These are phyloP conservation scores for Seladonia tumulorum DNA, from an alignment of 2,888 invertebrate genomes.

Conservation along the genomic window DNA sequence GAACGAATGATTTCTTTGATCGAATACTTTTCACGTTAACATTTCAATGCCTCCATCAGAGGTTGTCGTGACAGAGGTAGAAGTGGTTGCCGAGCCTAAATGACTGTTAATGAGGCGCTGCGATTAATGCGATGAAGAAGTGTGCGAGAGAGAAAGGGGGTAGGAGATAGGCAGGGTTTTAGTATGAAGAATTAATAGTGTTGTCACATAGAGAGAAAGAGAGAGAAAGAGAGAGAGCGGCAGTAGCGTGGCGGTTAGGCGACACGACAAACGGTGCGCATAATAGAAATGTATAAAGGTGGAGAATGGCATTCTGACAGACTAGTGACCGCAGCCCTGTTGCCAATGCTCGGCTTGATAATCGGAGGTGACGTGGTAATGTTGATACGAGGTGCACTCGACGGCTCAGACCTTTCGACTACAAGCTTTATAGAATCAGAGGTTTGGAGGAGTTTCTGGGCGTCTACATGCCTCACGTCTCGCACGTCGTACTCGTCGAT, in stretches of 20 bases:
- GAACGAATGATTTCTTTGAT: background rate
- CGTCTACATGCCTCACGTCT: conserved; percentile 95
- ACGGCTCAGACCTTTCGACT: conserved; percentile 89
- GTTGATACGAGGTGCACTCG: conserved; percentile 74
- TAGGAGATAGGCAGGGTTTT: background rate
- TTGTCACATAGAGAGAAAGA: conserved; percentile 12
- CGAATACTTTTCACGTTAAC: background rate
- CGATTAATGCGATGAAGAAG: conserved; percentile 33
- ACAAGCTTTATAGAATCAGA: conserved; percentile 92
- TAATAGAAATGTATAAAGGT: conserved; percentile 51
- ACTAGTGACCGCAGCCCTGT: conserved; percentile 78
- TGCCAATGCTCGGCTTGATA: conserved; percentile 75
- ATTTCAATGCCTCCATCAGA: background rate
- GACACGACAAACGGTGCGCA: conserved; percentile 45
- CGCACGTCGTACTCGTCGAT: conserved; percentile 95
- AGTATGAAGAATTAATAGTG: conserved; percentile 31
- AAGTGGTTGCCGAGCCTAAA: conserved; percentile 47
- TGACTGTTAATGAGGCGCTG: conserved; percentile 46
- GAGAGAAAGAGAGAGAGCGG: conserved; percentile 2
- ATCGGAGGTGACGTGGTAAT: conserved; percentile 74
- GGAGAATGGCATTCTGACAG: conserved; percentile 77
- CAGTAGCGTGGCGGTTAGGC: conserved; percentile 30
- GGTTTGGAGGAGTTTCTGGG: conserved; percentile 94
- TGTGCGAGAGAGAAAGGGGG: background rate
- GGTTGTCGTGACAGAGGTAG: background rate